These are phyloP conservation scores for Ciconia maguari DNA, from an alignment of 2,113 vertebrate species.

Conservation along the genomic window DNA sequence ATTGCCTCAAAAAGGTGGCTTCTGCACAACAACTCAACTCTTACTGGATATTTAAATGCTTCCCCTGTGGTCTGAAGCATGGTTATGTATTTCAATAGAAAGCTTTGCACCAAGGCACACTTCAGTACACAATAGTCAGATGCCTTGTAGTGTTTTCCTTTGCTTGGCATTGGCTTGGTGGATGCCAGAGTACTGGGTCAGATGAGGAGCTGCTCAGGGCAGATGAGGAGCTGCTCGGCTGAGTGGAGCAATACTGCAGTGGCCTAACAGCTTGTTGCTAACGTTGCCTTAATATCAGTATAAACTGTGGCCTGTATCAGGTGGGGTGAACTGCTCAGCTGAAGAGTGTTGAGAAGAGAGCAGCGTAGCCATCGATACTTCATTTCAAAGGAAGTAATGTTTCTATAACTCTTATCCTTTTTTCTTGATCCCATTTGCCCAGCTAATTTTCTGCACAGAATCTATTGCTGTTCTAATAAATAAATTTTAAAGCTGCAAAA, in stretches of 20 bases:
- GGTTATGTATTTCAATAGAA: not conserved
- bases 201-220: not conserved
- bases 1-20: not conserved
- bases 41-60: not conserved
- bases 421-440: not conserved
- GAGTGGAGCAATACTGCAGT: not conserved
- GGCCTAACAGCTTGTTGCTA: not conserved
- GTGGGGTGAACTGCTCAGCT: not conserved
- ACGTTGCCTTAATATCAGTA: not conserved
- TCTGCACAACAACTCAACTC: not conserved
- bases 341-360: not conserved
- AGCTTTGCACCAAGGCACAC: not conserved
- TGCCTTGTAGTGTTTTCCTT: not conserved
- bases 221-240: not conserved
- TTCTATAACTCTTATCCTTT: not conserved
- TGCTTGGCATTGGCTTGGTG: not conserved
- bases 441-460: not conserved
- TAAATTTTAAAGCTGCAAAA: not conserved
- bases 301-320: not conserved
- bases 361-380: not conserved
- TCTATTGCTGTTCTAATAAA: not conserved
- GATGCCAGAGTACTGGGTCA: not conserved
- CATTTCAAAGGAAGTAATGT: not conserved
- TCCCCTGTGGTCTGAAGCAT: not conserved
- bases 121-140: rapidly evolving